Conservation (phyloP, 1,140 invertebrate genomes). For the Lepidotrigona ventralis region DNA sequence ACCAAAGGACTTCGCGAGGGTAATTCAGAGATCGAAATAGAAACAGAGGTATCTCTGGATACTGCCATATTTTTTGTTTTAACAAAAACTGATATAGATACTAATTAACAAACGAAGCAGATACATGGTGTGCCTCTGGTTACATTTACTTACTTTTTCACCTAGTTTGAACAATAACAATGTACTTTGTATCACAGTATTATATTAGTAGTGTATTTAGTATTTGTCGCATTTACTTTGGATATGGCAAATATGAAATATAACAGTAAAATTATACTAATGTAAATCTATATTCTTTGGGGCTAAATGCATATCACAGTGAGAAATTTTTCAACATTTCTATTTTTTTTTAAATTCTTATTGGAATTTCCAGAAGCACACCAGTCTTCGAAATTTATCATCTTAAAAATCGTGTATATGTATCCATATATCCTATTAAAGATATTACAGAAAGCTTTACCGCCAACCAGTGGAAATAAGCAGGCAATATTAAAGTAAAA, state of each 20-base stretch:
- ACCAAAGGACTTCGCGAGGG: slow-evolving; percentile 56
- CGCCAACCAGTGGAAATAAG: slow-evolving; percentile 70
- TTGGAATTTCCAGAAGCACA: slow-evolving; percentile 60
- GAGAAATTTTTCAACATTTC: slow-evolving; percentile 74
- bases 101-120: slow-evolving; percentile 73
- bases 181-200: slow-evolving; percentile 80
- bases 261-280: slow-evolving; percentile 80
- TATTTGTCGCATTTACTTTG: slow-evolving; percentile 78
- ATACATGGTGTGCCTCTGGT: slow-evolving; percentile 69
- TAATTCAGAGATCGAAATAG: slow-evolving; percentile 62
- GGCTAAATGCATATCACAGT: slow-evolving; percentile 80
- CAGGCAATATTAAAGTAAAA: slow-evolving; percentile 65
- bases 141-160: slow-evolving; percentile 69
- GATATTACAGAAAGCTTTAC: slow-evolving; percentile 63
- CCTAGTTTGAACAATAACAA: slow-evolving; percentile 78
- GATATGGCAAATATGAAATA: slow-evolving; percentile 80
- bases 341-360: slow-evolving; percentile 65
- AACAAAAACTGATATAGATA: slow-evolving; percentile 74
- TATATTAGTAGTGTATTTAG: slow-evolving; percentile 77
- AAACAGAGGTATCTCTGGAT: slow-evolving; percentile 59
- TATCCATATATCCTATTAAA: slow-evolving; percentile 59
- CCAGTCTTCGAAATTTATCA: slow-evolving; percentile 54
- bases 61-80: slow-evolving; percentile 61
- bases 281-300: slow-evolving; percentile 80
- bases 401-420: slow-evolving; percentile 64